Percentiles rank a stretch among this genome's conserved stretches.
phyloP scores from a whole-genome alignment of 2,888 invertebrate genomes.

The Trachelus troglodyta region DNA sequence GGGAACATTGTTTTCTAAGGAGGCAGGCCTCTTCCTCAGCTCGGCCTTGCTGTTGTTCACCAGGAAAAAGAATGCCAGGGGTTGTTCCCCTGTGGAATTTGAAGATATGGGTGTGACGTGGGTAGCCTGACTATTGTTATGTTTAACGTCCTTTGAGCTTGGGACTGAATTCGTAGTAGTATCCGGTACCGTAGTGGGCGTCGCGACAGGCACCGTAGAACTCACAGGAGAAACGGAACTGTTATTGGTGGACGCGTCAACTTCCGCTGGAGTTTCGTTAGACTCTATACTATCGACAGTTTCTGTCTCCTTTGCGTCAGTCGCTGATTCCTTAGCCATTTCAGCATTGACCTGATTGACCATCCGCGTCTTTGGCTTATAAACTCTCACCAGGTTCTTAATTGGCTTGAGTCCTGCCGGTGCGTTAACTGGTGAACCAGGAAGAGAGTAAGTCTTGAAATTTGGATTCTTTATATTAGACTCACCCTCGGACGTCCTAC shows the following conservation, averaged over 20 bases:
- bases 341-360: constrained; percentile 51
- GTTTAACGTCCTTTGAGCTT: background rate
- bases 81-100: constrained; percentile 2
- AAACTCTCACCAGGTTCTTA: constrained; percentile 31
- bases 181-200: background rate
- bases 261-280: background rate
- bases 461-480: constrained; percentile 21
- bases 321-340: constrained; percentile 34
- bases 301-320: background rate
- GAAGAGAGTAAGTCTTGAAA: constrained; percentile 4
- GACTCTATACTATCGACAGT: background rate
- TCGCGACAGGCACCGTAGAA: background rate
- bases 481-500: background rate
- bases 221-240: background rate
- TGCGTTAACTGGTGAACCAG: constrained; percentile 1
- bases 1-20: background rate
- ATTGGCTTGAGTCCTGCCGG: constrained; percentile 10
- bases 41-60: constrained; percentile 8
- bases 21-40: background rate
- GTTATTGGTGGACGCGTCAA: background rate
- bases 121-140: background rate
- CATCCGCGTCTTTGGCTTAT: constrained; percentile 51
- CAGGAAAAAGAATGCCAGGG: constrained; percentile 13
- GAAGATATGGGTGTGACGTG: background rate
- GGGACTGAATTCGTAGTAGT: constrained; percentile 9